Evolutionary conservation across 2,888 invertebrate species (phyloP).

Genomic region (Heliconius erato): DNA sequence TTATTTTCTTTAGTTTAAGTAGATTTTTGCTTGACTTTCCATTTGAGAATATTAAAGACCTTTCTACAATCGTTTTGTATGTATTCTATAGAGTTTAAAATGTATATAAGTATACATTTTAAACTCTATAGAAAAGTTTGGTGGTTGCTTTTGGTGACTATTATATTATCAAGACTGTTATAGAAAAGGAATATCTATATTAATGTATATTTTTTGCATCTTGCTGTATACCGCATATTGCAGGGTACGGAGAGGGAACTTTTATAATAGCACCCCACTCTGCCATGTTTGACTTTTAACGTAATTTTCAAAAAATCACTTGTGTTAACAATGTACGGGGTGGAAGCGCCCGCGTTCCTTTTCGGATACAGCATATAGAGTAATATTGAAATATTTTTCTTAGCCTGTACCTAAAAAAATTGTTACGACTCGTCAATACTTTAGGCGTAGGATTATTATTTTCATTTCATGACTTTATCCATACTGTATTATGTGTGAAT

Average conservation of each 20-base stretch:
- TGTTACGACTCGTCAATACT: no score
- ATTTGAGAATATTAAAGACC: slow-evolving; percentile 40
- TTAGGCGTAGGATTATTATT: no score
- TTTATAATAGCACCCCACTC: background rate
- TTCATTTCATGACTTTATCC: no score
- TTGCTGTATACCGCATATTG: background rate
- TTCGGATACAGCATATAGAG: no score
- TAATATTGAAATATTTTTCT: no score
- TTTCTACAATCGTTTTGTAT: slow-evolving; percentile 46
- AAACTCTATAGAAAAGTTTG: slow-evolving; percentile 43
- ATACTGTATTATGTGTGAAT: no score
- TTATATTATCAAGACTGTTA: background rate
- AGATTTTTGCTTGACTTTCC: slow-evolving; percentile 11
- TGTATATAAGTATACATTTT: slow-evolving; percentile 50
- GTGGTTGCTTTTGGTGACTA: background rate
- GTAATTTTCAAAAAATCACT: no score
- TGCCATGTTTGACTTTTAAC: no score
- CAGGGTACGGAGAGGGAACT: background rate
- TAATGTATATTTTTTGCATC: background rate
- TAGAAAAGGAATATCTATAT: background rate
- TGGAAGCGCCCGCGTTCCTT: no score
- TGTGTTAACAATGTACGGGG: no score
- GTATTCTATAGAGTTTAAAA: slow-evolving; percentile 40
- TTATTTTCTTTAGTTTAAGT: slow-evolving; percentile 31
- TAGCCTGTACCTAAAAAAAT: no score